Base-by-base conservation (phyloP, 1,140 invertebrate genomes). In the Galleria mellonella region DNA sequence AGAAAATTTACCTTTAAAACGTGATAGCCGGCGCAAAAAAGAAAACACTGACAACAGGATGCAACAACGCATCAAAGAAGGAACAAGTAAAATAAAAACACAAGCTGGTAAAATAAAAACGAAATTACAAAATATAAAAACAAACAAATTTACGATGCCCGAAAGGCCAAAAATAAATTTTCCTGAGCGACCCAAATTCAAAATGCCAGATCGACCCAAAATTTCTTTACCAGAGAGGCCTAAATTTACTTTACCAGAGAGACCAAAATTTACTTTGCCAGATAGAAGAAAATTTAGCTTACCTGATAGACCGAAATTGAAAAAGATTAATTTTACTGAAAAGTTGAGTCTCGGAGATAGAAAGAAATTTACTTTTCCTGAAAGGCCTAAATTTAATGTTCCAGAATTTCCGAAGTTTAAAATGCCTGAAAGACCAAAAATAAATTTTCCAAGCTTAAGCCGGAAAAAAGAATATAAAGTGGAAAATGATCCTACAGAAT, bases 341-440 rank as follows among this genome's bases (percentile, higher is more conserved):
- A 90, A 88, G 62, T 79, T 87, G 46, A 86, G 75, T 12, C 65
- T 90, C 14, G 87, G 89, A 5, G 88, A 89, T 37, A 63, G 72
- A n/a, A 87, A 88, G 44, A 90, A 88, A 52, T 89, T 89, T 63
- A 85, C 81, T 17, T 64, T 90, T 13, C 88, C 89, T 1, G 69
- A 82, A 28, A 77, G 85, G 36, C 88, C 90, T 0, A 90, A 89
- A 51, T 89, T 91, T 51, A 88, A 87, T 42, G 63, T 90, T 2
- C 89, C 90, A 1, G 90, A 91, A 29, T 81, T 89, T 51, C 86
- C 89, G 3, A 90, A 89, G 66, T 89, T 90, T 48, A 89, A 87
- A 79, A 75, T 92, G 61, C 89, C 90, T 4, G 90, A 92, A 33
- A 87, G 83, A 46, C 85, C 88, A 56, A 73, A 90, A 87, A 75